These are phyloP conservation scores for Tachuris rubrigastra DNA, from an alignment of 2,113 vertebrate species.

Conservation along the genomic window DNA sequence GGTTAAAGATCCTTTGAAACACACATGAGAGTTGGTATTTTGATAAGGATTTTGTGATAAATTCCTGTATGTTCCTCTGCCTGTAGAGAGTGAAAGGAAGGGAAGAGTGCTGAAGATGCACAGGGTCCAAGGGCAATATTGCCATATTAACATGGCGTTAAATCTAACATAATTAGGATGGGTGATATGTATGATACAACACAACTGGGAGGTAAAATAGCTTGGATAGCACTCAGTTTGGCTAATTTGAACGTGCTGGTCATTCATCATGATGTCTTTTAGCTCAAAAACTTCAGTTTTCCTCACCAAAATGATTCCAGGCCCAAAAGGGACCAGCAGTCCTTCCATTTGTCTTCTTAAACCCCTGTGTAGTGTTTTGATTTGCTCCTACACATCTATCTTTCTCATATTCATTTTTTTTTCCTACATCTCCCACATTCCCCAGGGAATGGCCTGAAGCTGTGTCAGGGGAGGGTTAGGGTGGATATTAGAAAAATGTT, in stretches of 20 bases:
- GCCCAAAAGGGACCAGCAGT: not conserved
- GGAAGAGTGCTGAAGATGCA: not conserved
- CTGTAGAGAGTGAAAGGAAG: not conserved
- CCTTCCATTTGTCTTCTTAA: not conserved
- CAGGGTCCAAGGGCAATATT: not conserved
- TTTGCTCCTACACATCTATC: not conserved
- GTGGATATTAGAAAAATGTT: not conserved
- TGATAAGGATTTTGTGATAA: not conserved
- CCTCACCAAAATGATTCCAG: not conserved
- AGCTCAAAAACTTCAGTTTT: not conserved
- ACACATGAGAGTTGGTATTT: not conserved
- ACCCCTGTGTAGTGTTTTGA: not conserved
- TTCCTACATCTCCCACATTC: not conserved
- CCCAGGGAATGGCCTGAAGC: not conserved
- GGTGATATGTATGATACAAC: not conserved
- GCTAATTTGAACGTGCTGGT: not conserved
- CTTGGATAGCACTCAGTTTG: not conserved
- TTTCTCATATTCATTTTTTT: not conserved
- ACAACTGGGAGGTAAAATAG: not conserved
- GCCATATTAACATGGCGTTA: not conserved
- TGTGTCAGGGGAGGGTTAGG: not conserved
- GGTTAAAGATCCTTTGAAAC: not conserved
- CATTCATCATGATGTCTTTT: not conserved
- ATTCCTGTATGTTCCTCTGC: not conserved
- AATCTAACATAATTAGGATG: not conserved